A percentile compares a stretch with the other conserved stretches of the same genome.
Evolutionary conservation across 2,888 invertebrate genomes (phyloP).

Genomic region (Sipunculus nudus): DNA sequence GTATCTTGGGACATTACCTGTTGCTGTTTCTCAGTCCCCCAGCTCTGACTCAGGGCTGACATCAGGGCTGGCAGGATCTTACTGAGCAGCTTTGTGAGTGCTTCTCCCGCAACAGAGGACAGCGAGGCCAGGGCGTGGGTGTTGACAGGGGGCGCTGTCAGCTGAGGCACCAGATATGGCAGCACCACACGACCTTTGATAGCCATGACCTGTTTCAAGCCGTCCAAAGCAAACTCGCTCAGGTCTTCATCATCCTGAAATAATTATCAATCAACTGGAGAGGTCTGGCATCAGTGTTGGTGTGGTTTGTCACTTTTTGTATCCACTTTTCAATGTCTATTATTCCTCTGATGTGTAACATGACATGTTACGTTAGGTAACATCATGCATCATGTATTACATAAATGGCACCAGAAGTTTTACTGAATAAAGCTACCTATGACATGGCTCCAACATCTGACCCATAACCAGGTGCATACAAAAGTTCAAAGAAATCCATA

Average conservation of each 20-base stretch:
- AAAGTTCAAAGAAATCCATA: too few species aligned
- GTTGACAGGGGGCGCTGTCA: slow-evolving; percentile 89
- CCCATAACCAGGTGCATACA: too few species aligned
- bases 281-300: too few species aligned
- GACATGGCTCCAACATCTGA: too few species aligned
- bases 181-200: slow-evolving; percentile 95
- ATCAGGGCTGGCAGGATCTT: slow-evolving; percentile 89
- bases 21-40: slow-evolving; percentile 55
- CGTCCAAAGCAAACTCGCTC: slow-evolving; percentile 93
- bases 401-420: too few species aligned
- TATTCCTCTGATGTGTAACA: too few species aligned
- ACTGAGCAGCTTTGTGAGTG: slow-evolving; percentile 87
- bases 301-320: too few species aligned
- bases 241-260: slow-evolving; percentile 76
- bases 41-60: slow-evolving; percentile 54
- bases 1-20: too few species aligned
- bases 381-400: too few species aligned
- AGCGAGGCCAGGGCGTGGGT: slow-evolving; percentile 92
- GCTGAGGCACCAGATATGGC: slow-evolving; percentile 92
- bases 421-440: too few species aligned
- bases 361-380: too few species aligned
- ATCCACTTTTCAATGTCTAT: too few species aligned
- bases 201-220: slow-evolving; percentile 95
- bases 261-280: background rate
- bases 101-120: slow-evolving; percentile 93